Conservation (phyloP, 2,797 vertebrate genomes). For the Melanotaenia pygmaea region DNA sequence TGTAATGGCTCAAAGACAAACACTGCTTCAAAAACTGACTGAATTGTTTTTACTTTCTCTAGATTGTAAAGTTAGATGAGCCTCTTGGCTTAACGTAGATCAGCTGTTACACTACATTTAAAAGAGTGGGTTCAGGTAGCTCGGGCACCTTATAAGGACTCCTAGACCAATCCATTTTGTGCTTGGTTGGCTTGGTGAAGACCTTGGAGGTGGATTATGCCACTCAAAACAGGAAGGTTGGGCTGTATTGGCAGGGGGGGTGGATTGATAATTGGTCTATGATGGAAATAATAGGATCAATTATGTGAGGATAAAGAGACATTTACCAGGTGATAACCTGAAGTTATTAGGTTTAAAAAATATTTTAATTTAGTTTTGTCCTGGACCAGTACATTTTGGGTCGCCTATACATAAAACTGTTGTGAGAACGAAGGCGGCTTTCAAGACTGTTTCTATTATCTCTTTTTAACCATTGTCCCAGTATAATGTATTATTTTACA, state of each 20-base stretch:
- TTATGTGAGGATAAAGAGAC: not conserved
- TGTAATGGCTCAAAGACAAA: not conserved
- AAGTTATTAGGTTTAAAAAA: too few species aligned
- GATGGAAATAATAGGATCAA: not conserved
- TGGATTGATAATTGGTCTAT: not conserved
- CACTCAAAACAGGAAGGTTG: not conserved
- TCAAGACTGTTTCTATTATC: too few species aligned
- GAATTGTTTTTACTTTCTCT: not conserved
- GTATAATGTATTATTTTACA: too few species aligned
- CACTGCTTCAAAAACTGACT: not conserved
- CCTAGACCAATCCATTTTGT: not conserved
- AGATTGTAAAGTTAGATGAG: not conserved
- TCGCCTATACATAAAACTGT: too few species aligned
- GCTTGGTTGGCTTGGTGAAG: not conserved
- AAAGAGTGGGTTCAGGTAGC: not conserved
- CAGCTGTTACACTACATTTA: not conserved
- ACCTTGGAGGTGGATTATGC: not conserved
- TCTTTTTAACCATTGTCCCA: too few species aligned
- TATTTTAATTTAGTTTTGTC: too few species aligned
- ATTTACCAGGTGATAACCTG: too few species aligned
- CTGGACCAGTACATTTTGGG: too few species aligned
- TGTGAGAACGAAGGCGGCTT: too few species aligned
- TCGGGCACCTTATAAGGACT: not conserved
- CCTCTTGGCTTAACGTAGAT: not conserved
- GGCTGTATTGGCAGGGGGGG: not conserved